Base-by-base conservation (phyloP, 2,113 vertebrate species). In the Nibea albiflora region DNA sequence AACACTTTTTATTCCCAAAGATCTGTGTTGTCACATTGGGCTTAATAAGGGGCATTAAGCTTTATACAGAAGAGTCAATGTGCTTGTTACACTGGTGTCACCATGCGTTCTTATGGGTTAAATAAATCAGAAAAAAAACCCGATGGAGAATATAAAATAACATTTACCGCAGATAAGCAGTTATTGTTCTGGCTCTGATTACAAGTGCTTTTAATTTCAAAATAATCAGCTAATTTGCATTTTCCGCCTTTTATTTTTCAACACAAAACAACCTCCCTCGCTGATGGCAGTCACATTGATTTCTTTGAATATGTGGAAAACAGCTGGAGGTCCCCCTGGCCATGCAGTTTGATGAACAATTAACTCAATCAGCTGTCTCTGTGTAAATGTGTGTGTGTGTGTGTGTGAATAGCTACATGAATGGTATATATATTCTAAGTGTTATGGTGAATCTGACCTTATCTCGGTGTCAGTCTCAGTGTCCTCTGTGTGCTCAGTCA, bases 401-500 rank as follows among this genome's bases (percentile, higher is more conserved):
- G 24, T 26, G 3, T 60, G 19, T 69, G 11, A 12, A 7, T 71
- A 46, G n/a, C 17, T 49, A 24, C 22, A 24, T 44, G 31, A 15
- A 12, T 42, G 14, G 5, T 52, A 9, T 9, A 67, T 53, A 47
- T 15, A 17, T 44, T 42, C 2, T 44, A 24, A 22, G 24, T 52
- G 15, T 49, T 50, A 60, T 39, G 44, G 20, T 3, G 39, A 3
- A 28, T 20, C 26, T 64, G 76, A 57, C 57, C 58, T 79, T 58
- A 22, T 58, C 58, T 52, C 7, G 0, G 35, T 64, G 44, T 57
- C 39, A 54, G 39, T 12, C 20, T 8, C 60, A 26, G 58, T 31
- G 14, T 47, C 35, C 64, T 56, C 47, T 50, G 11, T 68, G 67
- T 49, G 56, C 78, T 58, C 14, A 20, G 42, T 35, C 58, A 65